These are phyloP conservation scores for Pelochelys cantorii DNA, from an alignment of 2,797 vertebrate species.

Conservation along the genomic window DNA sequence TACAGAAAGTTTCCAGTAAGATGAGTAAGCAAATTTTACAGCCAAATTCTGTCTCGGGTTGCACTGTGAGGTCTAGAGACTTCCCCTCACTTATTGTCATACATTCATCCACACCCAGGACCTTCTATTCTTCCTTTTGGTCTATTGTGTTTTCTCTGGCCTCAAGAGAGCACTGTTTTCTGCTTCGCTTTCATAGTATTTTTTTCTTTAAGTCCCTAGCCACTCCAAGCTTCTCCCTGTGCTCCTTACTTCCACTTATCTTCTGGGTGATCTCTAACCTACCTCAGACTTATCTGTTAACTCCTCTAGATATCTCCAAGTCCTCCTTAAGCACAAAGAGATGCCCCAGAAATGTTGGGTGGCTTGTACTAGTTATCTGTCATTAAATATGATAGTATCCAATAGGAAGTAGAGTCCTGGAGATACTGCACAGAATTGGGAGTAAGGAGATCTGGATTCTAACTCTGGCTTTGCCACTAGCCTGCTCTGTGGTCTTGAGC, in stretches of 20 bases:
- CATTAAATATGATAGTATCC: background rate
- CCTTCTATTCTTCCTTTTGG: background rate
- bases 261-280: background rate
- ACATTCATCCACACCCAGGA: background rate
- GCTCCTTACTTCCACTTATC: background rate
- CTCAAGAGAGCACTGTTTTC: background rate
- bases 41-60: background rate
- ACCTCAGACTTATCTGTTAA: background rate
- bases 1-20: background rate
- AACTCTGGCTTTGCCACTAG: background rate
- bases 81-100: rapidly evolving
- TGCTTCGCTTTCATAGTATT: too few species aligned
- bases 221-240: background rate
- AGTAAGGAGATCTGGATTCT: background rate
- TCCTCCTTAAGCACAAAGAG: background rate
- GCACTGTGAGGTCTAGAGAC: background rate
- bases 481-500: background rate
- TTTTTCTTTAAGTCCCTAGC: background rate
- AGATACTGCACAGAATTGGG: background rate
- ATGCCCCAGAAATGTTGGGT: background rate
- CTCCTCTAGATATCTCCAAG: background rate
- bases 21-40: background rate
- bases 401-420: background rate
- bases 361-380: background rate
- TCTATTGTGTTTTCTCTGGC: background rate